Base-by-base conservation (phyloP, 2,113 vertebrate species). In the Tyto alba region DNA sequence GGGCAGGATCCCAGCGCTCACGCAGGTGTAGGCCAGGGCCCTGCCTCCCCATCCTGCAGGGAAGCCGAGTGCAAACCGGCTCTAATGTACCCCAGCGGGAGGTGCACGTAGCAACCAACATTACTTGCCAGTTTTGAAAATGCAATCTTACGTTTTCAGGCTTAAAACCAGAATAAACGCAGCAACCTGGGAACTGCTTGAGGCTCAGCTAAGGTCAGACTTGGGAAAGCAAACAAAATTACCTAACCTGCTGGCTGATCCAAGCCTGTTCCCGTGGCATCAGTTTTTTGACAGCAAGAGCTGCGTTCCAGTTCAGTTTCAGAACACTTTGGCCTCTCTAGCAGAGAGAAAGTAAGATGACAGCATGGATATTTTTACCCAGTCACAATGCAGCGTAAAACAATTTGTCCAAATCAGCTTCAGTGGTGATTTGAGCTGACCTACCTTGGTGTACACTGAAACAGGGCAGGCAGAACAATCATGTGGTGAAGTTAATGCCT, bases 31-130 rank as follows among this genome's bases (percentile, higher is more conserved):
- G 87, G 81, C 45, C 57, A 38, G 27, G 11, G 66, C 64, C 79
- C 87, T 36, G 27, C 43, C 2, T 2, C 16, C 43, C 2, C 0
- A 3, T 3, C 3, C 2, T 10, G 3, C 47, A 53, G 74, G 57
- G 68, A 50, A 48, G 22, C 6, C 36, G 40, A 53, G n/a, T 8
- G 36, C 38, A 63, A 20, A n/a, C 5, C 0, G 11, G 38, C 47
- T 52, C 59, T 15, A 2, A 5, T 0, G 26, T 4, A 36, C 75
- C 71, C 69, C 69, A 32, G 5, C 32, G 59, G 81, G 66, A 48
- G 38, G 13, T 5, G 45, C 9, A 0, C 2, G 16, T 2, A 38
- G 43, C 59, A 32, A 43, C 71, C 71, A 27, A 3, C 1, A 1
- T 6, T 5, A 10, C 21, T 2, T 8, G 38, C 64, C 84, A 16